Evolutionary conservation across 2,888 invertebrate genomes (phyloP).

Genomic region (Melanotus villosus): DNA sequence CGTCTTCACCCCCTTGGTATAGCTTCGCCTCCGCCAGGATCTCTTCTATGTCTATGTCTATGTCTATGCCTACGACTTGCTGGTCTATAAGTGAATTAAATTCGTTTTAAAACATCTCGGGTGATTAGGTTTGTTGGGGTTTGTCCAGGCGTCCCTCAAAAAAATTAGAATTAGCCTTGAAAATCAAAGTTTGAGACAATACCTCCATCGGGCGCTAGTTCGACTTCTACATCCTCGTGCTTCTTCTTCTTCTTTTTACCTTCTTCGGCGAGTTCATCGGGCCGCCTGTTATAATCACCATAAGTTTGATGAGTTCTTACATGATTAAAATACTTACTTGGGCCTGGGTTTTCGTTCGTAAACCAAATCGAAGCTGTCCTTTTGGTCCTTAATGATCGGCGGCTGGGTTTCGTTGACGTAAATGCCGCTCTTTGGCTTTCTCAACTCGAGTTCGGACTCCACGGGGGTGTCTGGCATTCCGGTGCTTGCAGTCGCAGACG

Average conservation of each 20-base stretch:
- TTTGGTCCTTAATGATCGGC: constrained; percentile 35
- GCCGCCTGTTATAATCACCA: constrained; percentile 9
- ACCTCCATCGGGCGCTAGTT: no score
- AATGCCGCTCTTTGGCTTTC: constrained; percentile 65
- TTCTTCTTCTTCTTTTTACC: constrained; percentile 20
- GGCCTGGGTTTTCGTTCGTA: constrained; percentile 49
- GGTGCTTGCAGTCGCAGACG: constrained; percentile 58
- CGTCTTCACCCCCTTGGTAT: no score
- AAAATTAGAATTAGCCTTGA: no score
- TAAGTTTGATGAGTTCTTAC: no score
- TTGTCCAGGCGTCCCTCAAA: no score
- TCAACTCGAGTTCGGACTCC: constrained; percentile 55
- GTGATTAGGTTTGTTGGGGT: no score
- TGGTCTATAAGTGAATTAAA: no score
- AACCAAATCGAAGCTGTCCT: constrained; percentile 61
- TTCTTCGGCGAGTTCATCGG: neutral
- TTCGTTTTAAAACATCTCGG: no score
- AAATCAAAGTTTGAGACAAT: no score
- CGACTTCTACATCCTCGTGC: constrained; percentile 29
- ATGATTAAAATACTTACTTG: constrained; percentile 15
- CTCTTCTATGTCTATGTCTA: no score
- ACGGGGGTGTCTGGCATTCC: constrained; percentile 61
- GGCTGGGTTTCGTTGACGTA: constrained; percentile 58
- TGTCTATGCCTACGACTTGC: no score
- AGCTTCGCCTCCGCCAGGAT: no score